phyloP scores from a whole-genome alignment of 2,113 vertebrate species.

The Marmota flaviventris region DNA sequence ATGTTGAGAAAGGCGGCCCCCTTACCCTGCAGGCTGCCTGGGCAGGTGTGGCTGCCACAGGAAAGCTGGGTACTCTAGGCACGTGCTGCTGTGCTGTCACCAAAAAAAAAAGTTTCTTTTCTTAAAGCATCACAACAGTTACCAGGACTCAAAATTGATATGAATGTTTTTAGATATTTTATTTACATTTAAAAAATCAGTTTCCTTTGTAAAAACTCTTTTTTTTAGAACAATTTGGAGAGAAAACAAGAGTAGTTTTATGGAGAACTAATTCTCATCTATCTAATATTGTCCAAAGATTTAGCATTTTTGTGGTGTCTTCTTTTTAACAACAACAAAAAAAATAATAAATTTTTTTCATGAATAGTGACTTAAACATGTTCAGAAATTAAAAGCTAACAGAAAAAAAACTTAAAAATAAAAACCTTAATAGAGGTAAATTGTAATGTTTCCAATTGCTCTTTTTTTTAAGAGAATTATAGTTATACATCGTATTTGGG shows the following conservation, averaged over 20 bases:
- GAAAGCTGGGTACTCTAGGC: accelerated
- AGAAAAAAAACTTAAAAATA: constrained; percentile 22
- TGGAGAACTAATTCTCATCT: not conserved
- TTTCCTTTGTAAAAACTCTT: not conserved
- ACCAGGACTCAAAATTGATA: not conserved
- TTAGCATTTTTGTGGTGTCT: not conserved
- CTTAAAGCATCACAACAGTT: not conserved
- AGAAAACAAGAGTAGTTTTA: not conserved
- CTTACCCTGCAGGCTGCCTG: accelerated
- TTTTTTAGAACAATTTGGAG: not conserved
- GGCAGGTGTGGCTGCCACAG: too few species aligned
- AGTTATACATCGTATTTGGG: too few species aligned
- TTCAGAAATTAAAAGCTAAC: constrained; percentile 49
- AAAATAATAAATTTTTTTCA: not conserved
- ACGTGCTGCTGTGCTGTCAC: accelerated
- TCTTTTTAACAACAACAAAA: not conserved
- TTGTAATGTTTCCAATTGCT: not conserved
- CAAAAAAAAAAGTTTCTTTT: not conserved
- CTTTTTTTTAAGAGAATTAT: too few species aligned
- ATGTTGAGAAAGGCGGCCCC: accelerated
- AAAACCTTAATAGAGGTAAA: not conserved
- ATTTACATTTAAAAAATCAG: not conserved
- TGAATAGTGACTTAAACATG: constrained; percentile 29
- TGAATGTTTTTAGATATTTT: not conserved
- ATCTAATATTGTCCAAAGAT: not conserved